Base-by-base conservation (phyloP, 2,888 invertebrate species). In the Amaurobius ferox region DNA sequence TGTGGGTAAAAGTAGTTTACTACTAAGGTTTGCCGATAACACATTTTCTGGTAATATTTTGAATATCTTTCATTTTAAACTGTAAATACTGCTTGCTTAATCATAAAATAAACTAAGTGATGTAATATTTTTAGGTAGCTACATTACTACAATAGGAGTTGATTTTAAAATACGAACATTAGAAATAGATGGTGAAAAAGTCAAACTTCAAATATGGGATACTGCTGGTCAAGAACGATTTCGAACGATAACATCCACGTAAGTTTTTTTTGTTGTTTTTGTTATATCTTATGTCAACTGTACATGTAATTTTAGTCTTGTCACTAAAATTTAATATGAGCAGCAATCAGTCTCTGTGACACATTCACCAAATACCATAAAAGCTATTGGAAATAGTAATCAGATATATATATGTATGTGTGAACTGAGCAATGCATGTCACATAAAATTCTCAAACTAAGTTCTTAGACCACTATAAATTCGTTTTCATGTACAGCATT, bases 101-200 rank as follows among this genome's bases (percentile, higher is more conserved):
- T 26, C 0, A 7, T 28, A n/a, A 29, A 66, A 7, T 35, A 5
- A 35, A 9, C 6, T 9, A 7, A 35, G 9, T 9, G 9, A 35
- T 9, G 5, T 81, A 83, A 72, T 40, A 66, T 83, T 89, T 90
- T 73, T 89, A 92, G 93, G 92, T 61, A 93, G 92, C 88, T 93
- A 93, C 92, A 99, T 99, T 91, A 99, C 99, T 86, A 99, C 99
- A 68, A 99, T 99, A 92, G 99, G 99, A 88, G 99, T 99, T 76
- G 99, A 99, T 93, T 99, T 99, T 93, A 99, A 99, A 94, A 99
- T 99, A 91, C 94, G 98, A 91, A 99, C 99, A 88, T 95, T 99
- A 90, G 95, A 95, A 91, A 94, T 97, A 90, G 96, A 97, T 90
- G 97, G 97, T 85, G 95, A 96, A 91, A 94, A 95, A 91, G 97